Evolutionary conservation across 2,113 vertebrate species (phyloP), one percentile per base, ranked within the genome.

Genomic region (Noturus placidus): DNA sequence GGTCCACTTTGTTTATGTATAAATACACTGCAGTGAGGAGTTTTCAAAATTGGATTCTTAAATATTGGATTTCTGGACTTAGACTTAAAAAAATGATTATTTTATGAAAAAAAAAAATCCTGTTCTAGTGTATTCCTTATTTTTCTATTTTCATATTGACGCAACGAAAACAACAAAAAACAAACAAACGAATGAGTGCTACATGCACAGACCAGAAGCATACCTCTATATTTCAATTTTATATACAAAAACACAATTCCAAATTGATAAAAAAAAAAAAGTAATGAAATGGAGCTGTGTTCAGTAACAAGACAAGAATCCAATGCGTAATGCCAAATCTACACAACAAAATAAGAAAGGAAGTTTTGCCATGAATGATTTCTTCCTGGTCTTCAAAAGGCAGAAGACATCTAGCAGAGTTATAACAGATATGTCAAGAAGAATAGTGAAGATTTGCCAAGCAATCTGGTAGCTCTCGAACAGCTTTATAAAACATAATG

Each of bases 391-490:
- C 56, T 59, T 61, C 30, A 30, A 81, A 81, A 81, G 56, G 10
- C 33, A 81, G 76, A 54, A 25, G 56, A 81, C 54, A 59, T 59
- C 56, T 81, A 54, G 52, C 54, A 80, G 76, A 38, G 78, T 80
- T 81, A 61, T 81, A 81, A 81, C 20, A 20, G 54, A 59, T 81
- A 81, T 59, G 79, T 81, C 79, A 59, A 38, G 56, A 57, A 38
- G 33, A 81, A 59, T 13, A 20, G 79, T 7, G 79, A 81, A 61
- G 79, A 81, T 81, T 59, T 81, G 54, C 79, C 30, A 59, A 38
- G 56, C 54, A 81, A 25, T 81, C 79, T 81, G 79, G 54, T 38
- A 22, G 52, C 57, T 15, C 38, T 59, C 59, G 56, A 81, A 81
- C 79, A 14, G 56, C 30, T 35, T 61, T 61, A 38, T 81, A 61